Evolutionary conservation across 2,113 vertebrate species (phyloP), one percentile per base, ranked within the genome.

Genomic region (Callaeas wilsoni): DNA sequence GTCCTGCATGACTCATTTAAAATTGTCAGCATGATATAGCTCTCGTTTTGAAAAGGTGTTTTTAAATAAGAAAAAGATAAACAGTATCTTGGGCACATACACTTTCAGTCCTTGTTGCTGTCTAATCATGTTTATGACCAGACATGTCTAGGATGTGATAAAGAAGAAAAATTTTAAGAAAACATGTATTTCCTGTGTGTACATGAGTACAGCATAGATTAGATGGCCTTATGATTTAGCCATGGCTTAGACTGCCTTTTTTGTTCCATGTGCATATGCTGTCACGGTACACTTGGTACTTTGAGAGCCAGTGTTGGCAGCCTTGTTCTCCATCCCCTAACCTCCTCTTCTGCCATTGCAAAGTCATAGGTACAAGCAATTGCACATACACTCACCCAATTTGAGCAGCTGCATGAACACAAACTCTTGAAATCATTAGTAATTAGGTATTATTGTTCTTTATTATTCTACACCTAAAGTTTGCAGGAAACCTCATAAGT

Each of bases 1-100:
- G n/a, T 88, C 64, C 71, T 78, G 64, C 39, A 56, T 93, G 92
- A 94, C 79, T 91, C 92, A 96, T 94, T 90, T 65, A 44, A 74
- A 91, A 92, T 60, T 64, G 41, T 49, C 68, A 79, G 83, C 79
- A 71, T 91, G 60, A 68, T 95, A 60, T 13, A 77, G 64, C 69
- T 81, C 76, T 90, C 88, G 47, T 93, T 96, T 89, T 63, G 59
- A 75, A 94, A 78, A 62, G 29, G 12, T 83, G 29, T 13, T 71
- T 90, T 90, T 64, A 60, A 93, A 64, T 60, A 84, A 90, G 73
- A 47, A 80, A 84, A 75, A 90, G 39, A 42, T 47, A 67, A 85
- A 64, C 33, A 63, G 1, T 71, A 8, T 68, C 26, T 65, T 47
- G 50, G 41, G 47, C 44, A 56, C 19, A 16, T 16, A n/a, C 19